Evolutionary conservation across 2,797 vertebrate genomes (phyloP).

Genomic region (Phrynocephalus vlangalii): DNA sequence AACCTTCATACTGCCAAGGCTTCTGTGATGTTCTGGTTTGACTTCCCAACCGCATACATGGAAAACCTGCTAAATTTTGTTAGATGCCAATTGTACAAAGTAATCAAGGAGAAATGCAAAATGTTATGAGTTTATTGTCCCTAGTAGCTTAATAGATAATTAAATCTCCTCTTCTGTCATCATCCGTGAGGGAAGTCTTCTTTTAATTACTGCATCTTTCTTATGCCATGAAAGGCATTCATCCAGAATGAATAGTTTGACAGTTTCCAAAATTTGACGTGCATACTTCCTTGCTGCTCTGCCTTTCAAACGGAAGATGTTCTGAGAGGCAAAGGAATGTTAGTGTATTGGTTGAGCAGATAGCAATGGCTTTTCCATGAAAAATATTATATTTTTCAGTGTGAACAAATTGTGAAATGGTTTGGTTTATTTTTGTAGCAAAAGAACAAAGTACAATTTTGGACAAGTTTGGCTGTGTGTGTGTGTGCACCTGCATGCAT

Average conservation of each 20-base stretch:
- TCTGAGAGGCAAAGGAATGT: conserved; percentile 16
- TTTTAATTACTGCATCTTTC: conserved; percentile 56
- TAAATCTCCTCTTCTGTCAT: conserved; percentile 39
- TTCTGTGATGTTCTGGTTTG: rapidly evolving
- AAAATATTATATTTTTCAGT: conserved; percentile 10
- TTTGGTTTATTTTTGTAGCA: conserved; percentile 17
- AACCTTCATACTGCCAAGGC: background rate
- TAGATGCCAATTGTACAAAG: conserved; percentile 7
- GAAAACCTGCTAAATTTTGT: conserved; percentile 6
- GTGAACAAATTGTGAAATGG: conserved; percentile 24
- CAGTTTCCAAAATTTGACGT: conserved; percentile 14
- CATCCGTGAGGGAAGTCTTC: conserved; percentile 30
- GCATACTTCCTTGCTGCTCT: background rate
- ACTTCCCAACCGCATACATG: background rate
- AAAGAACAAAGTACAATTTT: conserved; percentile 8
- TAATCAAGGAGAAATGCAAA: conserved; percentile 31
- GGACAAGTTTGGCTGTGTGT: background rate
- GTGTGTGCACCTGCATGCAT: background rate
- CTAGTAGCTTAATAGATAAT: conserved; percentile 43
- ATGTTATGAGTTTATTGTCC: conserved; percentile 38
- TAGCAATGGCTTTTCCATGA: conserved; percentile 14
- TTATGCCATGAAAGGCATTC: background rate
- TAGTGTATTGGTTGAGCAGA: conserved; percentile 16
- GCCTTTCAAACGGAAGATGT: conserved; percentile 1
- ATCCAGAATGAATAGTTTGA: conserved; percentile 9